These are phyloP conservation scores for Malurus leucopterus DNA, from an alignment of 2,797 vertebrate genomes.

Conservation along the genomic window DNA sequence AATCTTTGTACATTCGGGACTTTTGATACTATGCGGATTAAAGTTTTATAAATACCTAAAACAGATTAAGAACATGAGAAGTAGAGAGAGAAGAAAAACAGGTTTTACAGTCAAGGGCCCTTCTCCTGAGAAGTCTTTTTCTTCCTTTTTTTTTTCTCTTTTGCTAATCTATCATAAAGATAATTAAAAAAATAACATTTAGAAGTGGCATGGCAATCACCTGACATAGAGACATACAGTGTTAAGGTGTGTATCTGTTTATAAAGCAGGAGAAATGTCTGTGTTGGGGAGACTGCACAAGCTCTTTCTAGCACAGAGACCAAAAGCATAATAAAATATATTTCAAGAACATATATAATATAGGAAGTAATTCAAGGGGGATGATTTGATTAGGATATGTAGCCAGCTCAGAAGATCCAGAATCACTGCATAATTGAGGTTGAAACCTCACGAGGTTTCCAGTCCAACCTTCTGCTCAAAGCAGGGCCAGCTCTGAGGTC, in stretches of 20 bases:
- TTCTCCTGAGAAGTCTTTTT: background rate
- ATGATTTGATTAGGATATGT: background rate
- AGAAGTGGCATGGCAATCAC: background rate
- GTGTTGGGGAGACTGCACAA: background rate
- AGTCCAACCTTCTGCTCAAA: background rate
- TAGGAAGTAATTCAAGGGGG: background rate
- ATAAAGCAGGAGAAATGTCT: background rate
- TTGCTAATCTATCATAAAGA: background rate
- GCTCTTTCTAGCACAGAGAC: background rate
- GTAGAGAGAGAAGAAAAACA: background rate
- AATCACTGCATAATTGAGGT: background rate
- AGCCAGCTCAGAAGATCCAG: background rate
- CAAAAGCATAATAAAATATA: background rate
- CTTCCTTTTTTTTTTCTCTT: background rate
- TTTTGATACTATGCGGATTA: slow-evolving; percentile 8
- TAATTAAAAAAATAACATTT: background rate
- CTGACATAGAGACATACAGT: background rate
- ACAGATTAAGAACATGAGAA: slow-evolving; percentile 18
- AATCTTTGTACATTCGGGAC: background rate
- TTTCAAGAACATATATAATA: background rate
- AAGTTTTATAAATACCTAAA: slow-evolving; percentile 42
- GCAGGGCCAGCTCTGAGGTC: background rate
- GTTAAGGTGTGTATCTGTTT: background rate
- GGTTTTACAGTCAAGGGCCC: background rate
- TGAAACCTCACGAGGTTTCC: background rate